phyloP scores from a whole-genome alignment of 2,113 vertebrate genomes.

The Pseudorectes ferrugineus region DNA sequence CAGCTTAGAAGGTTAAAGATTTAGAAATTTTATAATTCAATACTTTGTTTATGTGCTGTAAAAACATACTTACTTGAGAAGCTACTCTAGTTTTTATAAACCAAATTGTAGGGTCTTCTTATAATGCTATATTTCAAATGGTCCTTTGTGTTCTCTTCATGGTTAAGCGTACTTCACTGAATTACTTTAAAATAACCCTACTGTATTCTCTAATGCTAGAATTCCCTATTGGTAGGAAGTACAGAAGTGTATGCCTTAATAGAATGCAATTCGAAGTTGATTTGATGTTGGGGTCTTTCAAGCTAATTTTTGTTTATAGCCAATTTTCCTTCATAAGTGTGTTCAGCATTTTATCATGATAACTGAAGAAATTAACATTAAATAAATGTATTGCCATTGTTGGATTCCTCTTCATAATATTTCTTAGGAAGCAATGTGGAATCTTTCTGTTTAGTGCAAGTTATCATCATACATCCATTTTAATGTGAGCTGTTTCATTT shows the following conservation, averaged over 20 bases:
- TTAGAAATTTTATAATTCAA: background rate
- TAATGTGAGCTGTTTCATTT: background rate
- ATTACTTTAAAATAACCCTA: background rate
- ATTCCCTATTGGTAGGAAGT: background rate
- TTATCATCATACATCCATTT: background rate
- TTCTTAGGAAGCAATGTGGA: background rate
- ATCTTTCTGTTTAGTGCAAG: background rate
- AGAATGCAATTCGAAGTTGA: background rate
- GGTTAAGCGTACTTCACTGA: background rate
- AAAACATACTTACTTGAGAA: background rate
- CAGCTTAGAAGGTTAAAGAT: background rate
- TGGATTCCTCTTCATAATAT: background rate
- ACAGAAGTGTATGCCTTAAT: background rate
- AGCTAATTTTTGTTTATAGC: background rate
- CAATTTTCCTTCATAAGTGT: background rate
- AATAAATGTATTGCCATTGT: background rate
- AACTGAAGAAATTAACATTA: background rate
- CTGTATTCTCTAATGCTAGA: background rate
- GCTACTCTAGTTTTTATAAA: background rate
- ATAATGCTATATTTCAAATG: background rate
- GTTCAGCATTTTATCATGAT: background rate
- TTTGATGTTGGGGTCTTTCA: background rate
- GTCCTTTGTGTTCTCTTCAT: background rate
- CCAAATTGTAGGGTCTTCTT: background rate
- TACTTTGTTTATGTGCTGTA: background rate